Percentiles rank a stretch among this genome's conserved stretches.
Conservation (phyloP, 2,113 vertebrate species). For the Notechis scutatus region DNA sequence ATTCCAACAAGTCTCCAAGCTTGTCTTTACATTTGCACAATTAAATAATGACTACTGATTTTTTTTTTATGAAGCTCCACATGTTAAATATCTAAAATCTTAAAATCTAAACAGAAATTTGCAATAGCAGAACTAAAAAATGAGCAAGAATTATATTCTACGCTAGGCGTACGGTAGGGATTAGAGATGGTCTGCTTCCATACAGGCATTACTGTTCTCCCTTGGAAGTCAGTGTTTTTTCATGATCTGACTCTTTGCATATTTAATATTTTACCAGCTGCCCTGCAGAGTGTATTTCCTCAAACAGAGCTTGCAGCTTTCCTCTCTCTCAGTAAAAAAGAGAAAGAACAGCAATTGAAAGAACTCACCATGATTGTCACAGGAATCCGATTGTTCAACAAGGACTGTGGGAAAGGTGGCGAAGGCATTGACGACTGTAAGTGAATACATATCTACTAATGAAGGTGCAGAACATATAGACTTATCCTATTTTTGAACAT, state of each 20-base stretch:
- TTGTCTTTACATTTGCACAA: background rate
- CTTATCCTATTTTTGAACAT: background rate
- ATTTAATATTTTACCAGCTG: conserved; percentile 71
- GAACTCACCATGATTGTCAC: conserved; percentile 82
- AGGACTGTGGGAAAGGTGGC: conserved; percentile 72
- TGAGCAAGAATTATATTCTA: background rate
- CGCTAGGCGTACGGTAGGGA: background rate
- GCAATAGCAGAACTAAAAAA: background rate
- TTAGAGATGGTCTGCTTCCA: background rate
- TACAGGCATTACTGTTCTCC: background rate
- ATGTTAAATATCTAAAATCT: background rate
- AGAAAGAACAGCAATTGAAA: conserved; percentile 83
- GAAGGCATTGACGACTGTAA: conserved; percentile 76
- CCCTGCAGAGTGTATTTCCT: conserved; percentile 88
- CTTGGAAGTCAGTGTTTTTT: background rate
- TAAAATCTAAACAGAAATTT: background rate
- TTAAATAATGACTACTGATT: background rate
- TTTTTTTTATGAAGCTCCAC: background rate
- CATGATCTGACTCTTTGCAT: background rate
- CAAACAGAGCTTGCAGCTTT: conserved; percentile 79
- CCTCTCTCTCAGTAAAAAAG: conserved; percentile 76
- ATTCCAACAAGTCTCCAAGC: background rate
- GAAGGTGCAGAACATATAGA: background rate
- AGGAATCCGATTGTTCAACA: conserved; percentile 90
- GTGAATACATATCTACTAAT: conserved; percentile 37